Base-by-base conservation (phyloP, 2,113 vertebrate genomes). In the Callocephalon fimbriatum region DNA sequence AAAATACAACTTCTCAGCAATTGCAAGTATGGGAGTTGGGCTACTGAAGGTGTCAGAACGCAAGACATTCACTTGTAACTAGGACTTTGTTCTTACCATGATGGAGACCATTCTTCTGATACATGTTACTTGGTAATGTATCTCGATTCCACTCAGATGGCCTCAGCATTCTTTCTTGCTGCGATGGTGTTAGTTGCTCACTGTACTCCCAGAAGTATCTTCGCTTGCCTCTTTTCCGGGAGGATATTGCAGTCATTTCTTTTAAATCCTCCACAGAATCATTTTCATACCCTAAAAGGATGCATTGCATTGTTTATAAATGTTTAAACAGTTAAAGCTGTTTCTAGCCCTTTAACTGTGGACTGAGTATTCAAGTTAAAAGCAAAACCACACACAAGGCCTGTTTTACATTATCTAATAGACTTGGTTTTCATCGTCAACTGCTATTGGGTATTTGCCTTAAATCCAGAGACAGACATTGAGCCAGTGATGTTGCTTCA, bases 151-250 rank as follows among this genome's bases (percentile, higher is more conserved):
- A 99, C 95, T 99, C 99, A 0, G 99, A 99, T 0, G 99, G 99
- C 96, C 99, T 99, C 22, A 99, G 98, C 98, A 99, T 99, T 61
- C 99, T 99, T 88, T 99, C 99, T 90, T 99, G 99, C 76, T 99
- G 99, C 7, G 98, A 98, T 12, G 99, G 99, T 1, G 98, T 99
- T 81, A 99, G 98, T 44, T 99, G 99, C 93, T 99, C 99, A 6
- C 99, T 99, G 96, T 99, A 99, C 87, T 99, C 99, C 99, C 99
- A 99, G 97, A 99, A 99, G 97, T 99, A 99, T 95, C 99, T 98
- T 35, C 99, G 97, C 95, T 99, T 99, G 82, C 99, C 99, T 97
- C 99, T 98, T 95, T 99, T 99, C 81, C 99, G 99, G 95, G 98
- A 99, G 89, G 99, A 98, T 86, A 99, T 97, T n/a, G 99, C 98